phyloP scores from a whole-genome alignment of 2,888 invertebrate genomes.

The Papilio demoleus region DNA sequence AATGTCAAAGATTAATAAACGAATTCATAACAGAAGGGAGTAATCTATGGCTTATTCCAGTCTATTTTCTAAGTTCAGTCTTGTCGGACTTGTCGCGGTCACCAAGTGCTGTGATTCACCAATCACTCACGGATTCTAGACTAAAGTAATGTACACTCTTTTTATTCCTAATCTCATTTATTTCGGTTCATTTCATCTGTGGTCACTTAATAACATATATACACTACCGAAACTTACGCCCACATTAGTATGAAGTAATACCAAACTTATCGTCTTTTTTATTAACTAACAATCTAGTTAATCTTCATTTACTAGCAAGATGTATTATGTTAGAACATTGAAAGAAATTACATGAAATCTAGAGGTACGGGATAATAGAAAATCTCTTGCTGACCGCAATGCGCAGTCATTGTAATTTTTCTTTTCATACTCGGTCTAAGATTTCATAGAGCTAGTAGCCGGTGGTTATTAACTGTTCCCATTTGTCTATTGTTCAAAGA shows the following conservation, averaged over 20 bases:
- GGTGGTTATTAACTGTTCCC: slow-evolving; percentile 65
- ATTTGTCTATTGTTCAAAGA: slow-evolving; percentile 65
- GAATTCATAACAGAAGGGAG: no score
- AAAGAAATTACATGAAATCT: slow-evolving; percentile 4
- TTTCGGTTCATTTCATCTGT: neutral
- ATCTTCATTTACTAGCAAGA: neutral
- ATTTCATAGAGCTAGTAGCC: slow-evolving; percentile 67
- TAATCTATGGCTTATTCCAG: no score
- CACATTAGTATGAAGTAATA: neutral
- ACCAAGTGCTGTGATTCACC: no score
- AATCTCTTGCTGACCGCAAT: slow-evolving; percentile 43
- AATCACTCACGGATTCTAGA: no score
- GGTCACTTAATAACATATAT: neutral
- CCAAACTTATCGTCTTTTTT: neutral
- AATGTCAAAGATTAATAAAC: no score
- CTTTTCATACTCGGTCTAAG: slow-evolving; percentile 55
- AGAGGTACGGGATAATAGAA: slow-evolving; percentile 8
- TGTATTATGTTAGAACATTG: neutral
- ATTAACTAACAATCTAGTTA: neutral
- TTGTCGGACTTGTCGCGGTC: no score
- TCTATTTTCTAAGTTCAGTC: no score
- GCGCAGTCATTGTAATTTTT: slow-evolving; percentile 54
- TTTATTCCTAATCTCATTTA: neutral
- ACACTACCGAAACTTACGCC: neutral
- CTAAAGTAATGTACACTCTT: neutral